phyloP scores from a whole-genome alignment of 2,113 vertebrate species.

The Erythrocebus patas region DNA sequence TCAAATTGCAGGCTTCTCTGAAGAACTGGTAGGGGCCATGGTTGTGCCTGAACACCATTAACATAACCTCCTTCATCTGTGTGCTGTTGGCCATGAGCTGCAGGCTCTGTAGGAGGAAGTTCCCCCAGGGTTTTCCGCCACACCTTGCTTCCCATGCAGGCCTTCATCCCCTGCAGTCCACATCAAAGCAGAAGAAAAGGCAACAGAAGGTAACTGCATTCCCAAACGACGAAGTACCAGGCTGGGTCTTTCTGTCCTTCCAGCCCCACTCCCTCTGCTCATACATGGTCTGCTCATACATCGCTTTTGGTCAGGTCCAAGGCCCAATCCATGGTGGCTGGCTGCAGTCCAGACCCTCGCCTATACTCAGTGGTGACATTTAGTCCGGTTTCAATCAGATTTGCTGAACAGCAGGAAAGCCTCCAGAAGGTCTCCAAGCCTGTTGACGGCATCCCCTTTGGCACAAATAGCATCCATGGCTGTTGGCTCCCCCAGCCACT shows the following conservation, averaged over 20 bases:
- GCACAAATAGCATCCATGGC: conserved; percentile 95
- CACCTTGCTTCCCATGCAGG: conserved; percentile 92
- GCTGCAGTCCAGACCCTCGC: conserved; percentile 87
- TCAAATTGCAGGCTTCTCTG: conserved; percentile 96
- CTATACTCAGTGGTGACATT: conserved; percentile 93
- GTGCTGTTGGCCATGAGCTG: conserved; percentile 95
- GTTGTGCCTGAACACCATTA: conserved; percentile 97
- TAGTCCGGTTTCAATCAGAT: conserved; percentile 95
- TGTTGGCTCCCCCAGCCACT: conserved; percentile 91
- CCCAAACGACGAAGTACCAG: conserved; percentile 93
- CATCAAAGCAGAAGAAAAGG: conserved; percentile 95
- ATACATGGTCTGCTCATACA: conserved; percentile 92
- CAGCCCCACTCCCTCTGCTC: conserved; percentile 96
- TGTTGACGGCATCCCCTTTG: conserved; percentile 94
- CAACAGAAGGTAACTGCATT: conserved; percentile 84
- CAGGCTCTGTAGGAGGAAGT: conserved; percentile 95
- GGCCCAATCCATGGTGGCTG: conserved; percentile 92
- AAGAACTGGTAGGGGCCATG: conserved; percentile 95
- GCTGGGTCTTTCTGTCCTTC: conserved; percentile 93
- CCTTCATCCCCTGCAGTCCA: conserved; percentile 93
- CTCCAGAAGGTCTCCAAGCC: conserved; percentile 93
- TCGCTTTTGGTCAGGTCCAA: conserved; percentile 94
- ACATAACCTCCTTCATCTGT: conserved; percentile 97
- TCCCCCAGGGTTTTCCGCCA: conserved; percentile 92
- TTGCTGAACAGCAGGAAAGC: conserved; percentile 96